Percentiles rank a stretch among this genome's conserved stretches.
phyloP scores from a whole-genome alignment of 2,888 invertebrate genomes.

The Sarcophaga carnaria region DNA sequence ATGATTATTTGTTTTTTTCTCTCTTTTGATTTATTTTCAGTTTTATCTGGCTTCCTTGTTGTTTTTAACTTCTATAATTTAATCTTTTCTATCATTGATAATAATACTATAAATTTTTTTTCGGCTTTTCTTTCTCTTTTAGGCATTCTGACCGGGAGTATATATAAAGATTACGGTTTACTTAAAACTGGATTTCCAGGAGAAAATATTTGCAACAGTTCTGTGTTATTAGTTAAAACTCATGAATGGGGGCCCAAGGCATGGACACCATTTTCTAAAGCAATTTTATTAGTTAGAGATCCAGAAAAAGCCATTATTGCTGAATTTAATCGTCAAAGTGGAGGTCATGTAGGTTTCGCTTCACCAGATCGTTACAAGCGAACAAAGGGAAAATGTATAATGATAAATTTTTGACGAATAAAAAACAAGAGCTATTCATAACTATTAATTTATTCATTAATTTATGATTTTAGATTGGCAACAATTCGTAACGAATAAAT shows the following conservation, averaged over 20 bases:
- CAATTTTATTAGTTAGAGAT: conserved; percentile 87
- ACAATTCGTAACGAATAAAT: conserved; percentile 86
- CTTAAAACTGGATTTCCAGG: conserved; percentile 91
- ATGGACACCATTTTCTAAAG: conserved; percentile 85
- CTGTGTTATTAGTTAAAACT: conserved; percentile 90
- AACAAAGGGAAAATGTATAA: conserved; percentile 85
- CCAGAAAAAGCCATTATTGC: conserved; percentile 87
- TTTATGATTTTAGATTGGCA: conserved; percentile 85
- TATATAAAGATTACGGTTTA: conserved; percentile 91
- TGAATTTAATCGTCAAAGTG: conserved; percentile 90
- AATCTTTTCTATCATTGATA: no score
- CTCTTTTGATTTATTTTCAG: no score
- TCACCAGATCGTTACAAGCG: conserved; percentile 86
- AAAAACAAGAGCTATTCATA: background rate
- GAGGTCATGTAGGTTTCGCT: conserved; percentile 91
- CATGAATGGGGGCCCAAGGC: conserved; percentile 88
- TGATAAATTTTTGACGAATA: background rate
- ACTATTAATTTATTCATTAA: background rate
- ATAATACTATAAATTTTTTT: background rate
- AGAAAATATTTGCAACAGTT: conserved; percentile 88
- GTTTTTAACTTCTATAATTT: no score
- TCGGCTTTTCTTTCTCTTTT: conserved; percentile 68
- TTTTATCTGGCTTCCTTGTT: no score
- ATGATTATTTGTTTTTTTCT: no score
- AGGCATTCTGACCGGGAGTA: conserved; percentile 90